Evolutionary conservation across 2,113 vertebrate species (phyloP).

Genomic region (Dissostichus mawsoni): DNA sequence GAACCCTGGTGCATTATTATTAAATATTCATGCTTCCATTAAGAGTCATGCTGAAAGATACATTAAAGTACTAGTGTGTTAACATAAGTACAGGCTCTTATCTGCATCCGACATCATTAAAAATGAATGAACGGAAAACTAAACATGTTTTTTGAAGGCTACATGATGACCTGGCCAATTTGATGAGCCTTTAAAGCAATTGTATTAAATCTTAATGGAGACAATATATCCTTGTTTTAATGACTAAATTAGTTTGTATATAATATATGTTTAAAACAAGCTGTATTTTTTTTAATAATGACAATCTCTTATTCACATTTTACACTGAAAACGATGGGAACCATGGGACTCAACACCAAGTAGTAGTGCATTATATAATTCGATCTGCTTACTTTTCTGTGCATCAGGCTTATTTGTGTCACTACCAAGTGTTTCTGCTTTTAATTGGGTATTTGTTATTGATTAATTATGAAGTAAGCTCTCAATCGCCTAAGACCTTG

Average conservation of each 20-base stretch:
- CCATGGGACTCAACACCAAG: not conserved
- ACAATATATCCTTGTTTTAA: not conserved
- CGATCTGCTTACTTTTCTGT: not conserved
- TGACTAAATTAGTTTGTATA: not conserved
- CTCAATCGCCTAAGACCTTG: not conserved
- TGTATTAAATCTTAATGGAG: not conserved
- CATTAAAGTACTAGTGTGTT: too few species aligned
- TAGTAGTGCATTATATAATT: not conserved
- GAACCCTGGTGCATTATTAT: too few species aligned
- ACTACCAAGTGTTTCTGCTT: not conserved
- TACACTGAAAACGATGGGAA: not conserved
- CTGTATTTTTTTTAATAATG: not conserved
- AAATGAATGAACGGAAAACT: not conserved
- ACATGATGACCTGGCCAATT: not conserved
- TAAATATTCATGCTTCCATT: too few species aligned
- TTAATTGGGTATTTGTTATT: not conserved
- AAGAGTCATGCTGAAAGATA: too few species aligned
- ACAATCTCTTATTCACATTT: not conserved
- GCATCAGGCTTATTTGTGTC: not conserved
- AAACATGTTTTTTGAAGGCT: not conserved
- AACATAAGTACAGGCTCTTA: too few species aligned
- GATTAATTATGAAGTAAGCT: not conserved
- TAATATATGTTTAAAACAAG: not conserved
- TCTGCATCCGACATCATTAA: not conserved
- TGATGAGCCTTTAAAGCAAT: too few species aligned